Conservation (phyloP, 2,888 invertebrate genomes). For the Anthophora plumipes region DNA sequence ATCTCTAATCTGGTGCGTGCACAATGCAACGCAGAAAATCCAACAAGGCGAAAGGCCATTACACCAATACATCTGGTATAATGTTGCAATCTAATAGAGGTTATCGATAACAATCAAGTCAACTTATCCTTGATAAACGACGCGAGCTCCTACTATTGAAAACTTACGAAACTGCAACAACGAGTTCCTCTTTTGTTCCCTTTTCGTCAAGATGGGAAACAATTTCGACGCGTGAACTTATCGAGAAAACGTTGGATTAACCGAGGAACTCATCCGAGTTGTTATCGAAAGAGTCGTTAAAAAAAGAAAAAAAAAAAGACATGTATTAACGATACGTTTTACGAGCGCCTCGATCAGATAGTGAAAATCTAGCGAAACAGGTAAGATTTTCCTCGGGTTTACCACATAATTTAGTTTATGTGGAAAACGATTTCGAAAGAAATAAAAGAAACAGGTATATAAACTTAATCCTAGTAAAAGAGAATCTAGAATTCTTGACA, state of each 20-base stretch:
- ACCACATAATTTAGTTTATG: no score
- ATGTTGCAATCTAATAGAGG: conserved; percentile 48
- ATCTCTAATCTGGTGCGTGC: background rate
- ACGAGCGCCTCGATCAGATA: background rate
- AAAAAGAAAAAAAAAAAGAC: background rate
- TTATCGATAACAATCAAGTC: conserved; percentile 44
- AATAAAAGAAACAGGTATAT: background rate
- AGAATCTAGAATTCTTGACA: background rate
- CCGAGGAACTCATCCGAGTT: background rate
- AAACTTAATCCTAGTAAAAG: background rate
- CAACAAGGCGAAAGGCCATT: conserved; percentile 41
- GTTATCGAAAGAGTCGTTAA: background rate
- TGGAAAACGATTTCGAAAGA: background rate
- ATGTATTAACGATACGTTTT: background rate
- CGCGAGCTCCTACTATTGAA: background rate
- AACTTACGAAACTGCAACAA: conserved; percentile 35
- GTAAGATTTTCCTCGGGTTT: conserved; percentile 21
- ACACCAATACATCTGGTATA: conserved; percentile 3
- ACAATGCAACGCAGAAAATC: conserved; percentile 14
- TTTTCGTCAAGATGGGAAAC: background rate
- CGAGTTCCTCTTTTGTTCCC: background rate
- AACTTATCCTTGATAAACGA: conserved; percentile 45
- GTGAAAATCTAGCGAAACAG: background rate
- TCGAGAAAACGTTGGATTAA: background rate
- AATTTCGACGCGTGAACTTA: background rate